These are phyloP conservation scores for Gadopsis marmoratus DNA, from an alignment of 2,797 vertebrate species.

Conservation along the genomic window DNA sequence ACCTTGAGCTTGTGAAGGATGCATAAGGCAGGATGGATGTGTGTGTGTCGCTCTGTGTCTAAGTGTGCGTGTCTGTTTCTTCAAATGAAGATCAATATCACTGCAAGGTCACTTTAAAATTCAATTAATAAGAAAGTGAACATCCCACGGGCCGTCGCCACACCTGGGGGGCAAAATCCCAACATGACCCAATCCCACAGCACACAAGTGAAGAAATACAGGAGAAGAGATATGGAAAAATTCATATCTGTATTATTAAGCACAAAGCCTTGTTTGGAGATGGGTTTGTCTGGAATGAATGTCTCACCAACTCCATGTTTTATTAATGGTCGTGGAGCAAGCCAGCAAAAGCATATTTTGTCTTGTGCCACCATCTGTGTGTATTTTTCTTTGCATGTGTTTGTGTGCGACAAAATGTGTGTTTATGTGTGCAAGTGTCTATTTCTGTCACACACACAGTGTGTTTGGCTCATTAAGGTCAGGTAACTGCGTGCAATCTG, in stretches of 20 bases:
- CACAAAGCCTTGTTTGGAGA: conserved; percentile 69
- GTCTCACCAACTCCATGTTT: conserved; percentile 77
- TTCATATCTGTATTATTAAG: conserved; percentile 76
- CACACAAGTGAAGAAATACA: conserved; percentile 46
- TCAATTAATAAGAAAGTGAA: conserved; percentile 81
- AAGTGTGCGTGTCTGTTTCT: conserved; percentile 60
- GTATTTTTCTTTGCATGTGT: conserved; percentile 59
- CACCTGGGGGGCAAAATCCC: conserved; percentile 45
- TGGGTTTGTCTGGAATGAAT: conserved; percentile 69
- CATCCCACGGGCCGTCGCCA: conserved; percentile 58
- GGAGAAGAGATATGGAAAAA: conserved; percentile 45
- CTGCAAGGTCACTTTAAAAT: conserved; percentile 85
- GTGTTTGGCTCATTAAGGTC: conserved; percentile 23
- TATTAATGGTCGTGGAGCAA: conserved; percentile 70
- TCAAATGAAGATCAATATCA: conserved; percentile 85
- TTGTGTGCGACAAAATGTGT: conserved; percentile 54
- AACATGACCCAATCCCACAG: conserved; percentile 62
- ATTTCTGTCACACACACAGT: not conserved
- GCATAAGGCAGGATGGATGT: conserved; percentile 60
- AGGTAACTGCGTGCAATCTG: conserved; percentile 11
- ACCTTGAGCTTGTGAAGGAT: conserved; percentile 82
- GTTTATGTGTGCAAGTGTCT: not conserved
- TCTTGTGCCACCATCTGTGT: conserved; percentile 79
- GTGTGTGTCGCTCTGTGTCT: conserved; percentile 29
- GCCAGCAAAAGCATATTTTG: conserved; percentile 79